Percentiles rank a stretch among this genome's conserved stretches.
Evolutionary conservation across 2,113 vertebrate species (phyloP).

Genomic region (Anguilla japonica): DNA sequence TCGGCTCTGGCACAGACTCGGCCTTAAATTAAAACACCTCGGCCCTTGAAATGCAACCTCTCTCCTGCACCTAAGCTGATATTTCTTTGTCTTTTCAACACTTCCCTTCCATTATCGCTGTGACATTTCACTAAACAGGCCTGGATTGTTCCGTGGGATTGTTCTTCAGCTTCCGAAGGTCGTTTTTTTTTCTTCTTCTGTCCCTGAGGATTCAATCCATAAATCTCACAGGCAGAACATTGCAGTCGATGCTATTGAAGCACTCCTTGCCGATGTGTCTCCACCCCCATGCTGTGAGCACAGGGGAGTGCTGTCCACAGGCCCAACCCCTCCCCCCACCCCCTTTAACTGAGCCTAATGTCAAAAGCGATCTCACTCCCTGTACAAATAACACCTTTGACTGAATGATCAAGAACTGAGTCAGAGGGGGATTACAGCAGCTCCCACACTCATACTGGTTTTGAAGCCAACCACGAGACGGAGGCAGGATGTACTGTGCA

Average conservation of each 20-base stretch:
- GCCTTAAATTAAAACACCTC: background rate
- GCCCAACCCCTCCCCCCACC: background rate
- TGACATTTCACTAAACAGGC: constrained; percentile 19
- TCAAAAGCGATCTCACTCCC: background rate
- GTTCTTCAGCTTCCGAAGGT: background rate
- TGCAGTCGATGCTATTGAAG: constrained; percentile 8
- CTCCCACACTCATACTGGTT: too few relatives aligned
- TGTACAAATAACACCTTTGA: background rate
- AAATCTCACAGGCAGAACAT: constrained; percentile 1
- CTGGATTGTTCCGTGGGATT: background rate
- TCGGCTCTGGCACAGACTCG: background rate
- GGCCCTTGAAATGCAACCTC: background rate
- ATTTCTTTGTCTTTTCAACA: constrained; percentile 6
- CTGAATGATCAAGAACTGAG: background rate
- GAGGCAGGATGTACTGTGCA: too few relatives aligned
- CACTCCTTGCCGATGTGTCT: background rate
- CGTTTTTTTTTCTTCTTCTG: background rate
- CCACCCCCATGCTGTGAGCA: background rate
- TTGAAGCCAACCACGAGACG: too few relatives aligned
- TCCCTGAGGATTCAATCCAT: background rate
- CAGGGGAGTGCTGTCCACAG: background rate
- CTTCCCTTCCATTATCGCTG: background rate
- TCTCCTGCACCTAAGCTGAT: background rate
- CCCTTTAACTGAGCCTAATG: background rate
- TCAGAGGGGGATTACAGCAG: background rate